phyloP scores from a whole-genome alignment of 1,140 invertebrate species.

The Leptinotarsa texana region DNA sequence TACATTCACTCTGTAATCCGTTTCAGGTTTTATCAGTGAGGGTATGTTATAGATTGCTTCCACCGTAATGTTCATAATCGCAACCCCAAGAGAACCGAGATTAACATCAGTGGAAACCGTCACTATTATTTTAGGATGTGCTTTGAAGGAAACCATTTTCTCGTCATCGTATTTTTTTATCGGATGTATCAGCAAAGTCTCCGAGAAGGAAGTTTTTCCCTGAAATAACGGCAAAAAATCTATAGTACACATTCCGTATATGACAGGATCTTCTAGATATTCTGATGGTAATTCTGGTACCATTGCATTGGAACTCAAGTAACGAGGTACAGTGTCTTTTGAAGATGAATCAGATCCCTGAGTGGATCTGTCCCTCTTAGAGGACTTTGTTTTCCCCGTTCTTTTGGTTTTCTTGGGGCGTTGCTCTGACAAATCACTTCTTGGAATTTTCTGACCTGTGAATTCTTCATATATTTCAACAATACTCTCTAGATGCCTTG shows the following conservation, averaged over 20 bases:
- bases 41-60: constrained; percentile 47
- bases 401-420: neutral
- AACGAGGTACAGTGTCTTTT: neutral
- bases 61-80: constrained; percentile 42
- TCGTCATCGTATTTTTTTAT: constrained; percentile 14
- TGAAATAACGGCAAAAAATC: constrained; percentile 36
- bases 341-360: too few species aligned
- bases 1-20: constrained; percentile 40
- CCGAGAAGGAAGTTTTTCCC: constrained; percentile 33
- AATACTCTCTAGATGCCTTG: neutral
- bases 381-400: neutral
- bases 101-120: constrained; percentile 34
- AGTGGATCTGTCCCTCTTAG: neutral
- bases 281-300: neutral
- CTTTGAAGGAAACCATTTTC: neutral
- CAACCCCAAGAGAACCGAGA: constrained; percentile 12
- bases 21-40: constrained; percentile 35
- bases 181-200: constrained; percentile 33
- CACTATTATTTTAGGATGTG: neutral
- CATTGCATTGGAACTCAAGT: neutral
- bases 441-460: neutral
- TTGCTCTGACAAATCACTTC: neutral
- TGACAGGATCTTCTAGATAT: neutral
- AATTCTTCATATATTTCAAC: neutral
- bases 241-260: constrained; percentile 32